Conservation (phyloP, 2,113 vertebrate species). For the Onychostruthus taczanowskii region DNA sequence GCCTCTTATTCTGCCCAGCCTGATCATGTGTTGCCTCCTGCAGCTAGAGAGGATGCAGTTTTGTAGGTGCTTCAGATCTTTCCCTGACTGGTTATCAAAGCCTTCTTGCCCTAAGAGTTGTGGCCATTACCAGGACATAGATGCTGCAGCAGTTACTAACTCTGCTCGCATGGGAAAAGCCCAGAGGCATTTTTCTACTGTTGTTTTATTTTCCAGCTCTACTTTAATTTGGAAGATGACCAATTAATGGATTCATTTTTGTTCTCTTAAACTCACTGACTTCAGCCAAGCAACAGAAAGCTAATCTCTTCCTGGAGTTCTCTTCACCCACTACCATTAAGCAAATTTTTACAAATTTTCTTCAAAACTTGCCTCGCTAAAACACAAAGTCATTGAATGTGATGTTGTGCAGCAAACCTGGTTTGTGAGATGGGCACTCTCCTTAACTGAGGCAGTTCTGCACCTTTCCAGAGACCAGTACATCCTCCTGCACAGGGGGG, state of each 20-base stretch:
- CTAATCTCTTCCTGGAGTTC: background rate
- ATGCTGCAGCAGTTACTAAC: background rate
- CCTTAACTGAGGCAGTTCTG: background rate
- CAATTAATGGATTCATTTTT: background rate
- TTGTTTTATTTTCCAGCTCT: background rate
- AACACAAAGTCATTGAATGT: background rate
- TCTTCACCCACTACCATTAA: background rate
- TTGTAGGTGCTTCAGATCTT: conserved; percentile 33
- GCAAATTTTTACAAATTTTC: background rate
- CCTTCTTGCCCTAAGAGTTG: background rate
- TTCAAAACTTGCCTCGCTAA: background rate
- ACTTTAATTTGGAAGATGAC: background rate
- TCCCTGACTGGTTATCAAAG: background rate
- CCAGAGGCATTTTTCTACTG: background rate
- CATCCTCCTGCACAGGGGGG: fast-evolving
- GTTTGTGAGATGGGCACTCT: background rate
- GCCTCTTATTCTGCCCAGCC: background rate
- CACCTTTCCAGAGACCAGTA: background rate
- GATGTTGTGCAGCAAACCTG: background rate
- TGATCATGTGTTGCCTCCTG: conserved; percentile 43
- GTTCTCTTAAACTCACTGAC: background rate
- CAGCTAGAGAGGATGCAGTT: background rate
- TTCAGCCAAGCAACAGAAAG: background rate
- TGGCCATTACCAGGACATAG: background rate
- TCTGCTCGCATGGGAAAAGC: conserved; percentile 8